phyloP scores from a whole-genome alignment of 2,797 vertebrate species.

The Sebastes reedi region DNA sequence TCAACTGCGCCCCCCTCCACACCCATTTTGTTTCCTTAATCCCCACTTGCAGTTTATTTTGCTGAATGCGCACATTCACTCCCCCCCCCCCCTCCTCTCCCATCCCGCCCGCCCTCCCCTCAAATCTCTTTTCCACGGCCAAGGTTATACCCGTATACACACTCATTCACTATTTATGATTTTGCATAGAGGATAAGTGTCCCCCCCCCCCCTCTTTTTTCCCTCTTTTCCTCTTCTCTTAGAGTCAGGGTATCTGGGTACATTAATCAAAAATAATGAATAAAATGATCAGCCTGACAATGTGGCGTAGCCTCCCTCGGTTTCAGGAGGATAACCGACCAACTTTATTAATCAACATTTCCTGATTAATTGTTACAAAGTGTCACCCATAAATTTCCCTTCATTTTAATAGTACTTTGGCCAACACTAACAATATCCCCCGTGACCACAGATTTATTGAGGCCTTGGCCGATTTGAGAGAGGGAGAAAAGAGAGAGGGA shows the following conservation, averaged over 20 bases:
- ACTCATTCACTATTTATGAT: constrained; percentile 99
- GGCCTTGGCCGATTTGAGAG: constrained; percentile 84
- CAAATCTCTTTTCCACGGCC: constrained; percentile 89
- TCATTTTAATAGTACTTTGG: constrained; percentile 96
- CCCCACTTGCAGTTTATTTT: constrained; percentile 89
- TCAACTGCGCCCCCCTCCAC: constrained; percentile 81
- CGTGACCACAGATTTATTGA: constrained; percentile 98
- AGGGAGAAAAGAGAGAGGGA: constrained; percentile 6
- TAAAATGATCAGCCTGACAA: constrained; percentile 99
- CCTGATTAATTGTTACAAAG: constrained; percentile 98
- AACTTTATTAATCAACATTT: constrained; percentile 99
- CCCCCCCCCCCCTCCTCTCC: constrained; percentile 58
- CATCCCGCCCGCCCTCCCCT: constrained; percentile 73
- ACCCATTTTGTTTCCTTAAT: constrained; percentile 93
- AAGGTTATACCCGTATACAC: constrained; percentile 96
- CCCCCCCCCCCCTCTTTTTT: background rate
- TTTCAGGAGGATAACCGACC: constrained; percentile 98
- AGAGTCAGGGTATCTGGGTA: constrained; percentile 94
- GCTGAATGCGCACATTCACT: constrained; percentile 90
- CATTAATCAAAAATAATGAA: constrained; percentile 99
- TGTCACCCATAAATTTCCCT: constrained; percentile 96
- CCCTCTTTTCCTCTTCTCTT: constrained; percentile 65
- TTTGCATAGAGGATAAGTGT: constrained; percentile 93
- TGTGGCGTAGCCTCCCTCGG: constrained; percentile 91
- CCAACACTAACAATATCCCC: constrained; percentile 99